phyloP scores from a whole-genome alignment of 2,888 invertebrate genomes.

The Catocala fraxini region DNA sequence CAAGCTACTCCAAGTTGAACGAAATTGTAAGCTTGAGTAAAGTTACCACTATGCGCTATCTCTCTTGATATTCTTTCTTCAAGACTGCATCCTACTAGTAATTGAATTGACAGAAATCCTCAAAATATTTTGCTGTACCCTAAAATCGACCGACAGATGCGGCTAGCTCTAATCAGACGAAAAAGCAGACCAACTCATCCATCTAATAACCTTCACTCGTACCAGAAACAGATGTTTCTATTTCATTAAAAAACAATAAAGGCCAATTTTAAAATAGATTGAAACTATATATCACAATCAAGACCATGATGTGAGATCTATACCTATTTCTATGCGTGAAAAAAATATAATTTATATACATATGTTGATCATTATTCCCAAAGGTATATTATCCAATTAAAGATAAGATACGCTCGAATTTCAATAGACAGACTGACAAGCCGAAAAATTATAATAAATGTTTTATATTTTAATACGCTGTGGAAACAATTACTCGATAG shows the following conservation, averaged over 20 bases:
- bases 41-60: too few relatives aligned
- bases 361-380: conserved; percentile 57
- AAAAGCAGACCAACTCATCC: too few relatives aligned
- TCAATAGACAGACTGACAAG: conserved; percentile 83
- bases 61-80: too few relatives aligned
- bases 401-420: conserved; percentile 84
- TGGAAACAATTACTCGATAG: conserved; percentile 76
- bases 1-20: too few relatives aligned
- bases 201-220: background rate
- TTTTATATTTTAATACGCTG: conserved; percentile 74
- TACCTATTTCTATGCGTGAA: conserved; percentile 32
- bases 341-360: conserved; percentile 56
- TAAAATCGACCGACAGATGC: too few relatives aligned
- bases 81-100: too few relatives aligned
- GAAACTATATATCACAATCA: conserved; percentile 48
- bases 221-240: conserved; percentile 1
- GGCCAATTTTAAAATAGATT: conserved; percentile 44
- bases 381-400: conserved; percentile 79
- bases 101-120: too few relatives aligned
- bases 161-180: too few relatives aligned
- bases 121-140: too few relatives aligned
- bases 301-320: conserved; percentile 25
- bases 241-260: conserved; percentile 42
- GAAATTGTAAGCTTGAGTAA: too few relatives aligned
- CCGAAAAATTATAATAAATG: conserved; percentile 84